A percentile compares a stretch with the other conserved stretches of the same genome.
These are phyloP conservation scores for Haemorhous mexicanus DNA, from an alignment of 2,113 vertebrate species.

Conservation along the genomic window DNA sequence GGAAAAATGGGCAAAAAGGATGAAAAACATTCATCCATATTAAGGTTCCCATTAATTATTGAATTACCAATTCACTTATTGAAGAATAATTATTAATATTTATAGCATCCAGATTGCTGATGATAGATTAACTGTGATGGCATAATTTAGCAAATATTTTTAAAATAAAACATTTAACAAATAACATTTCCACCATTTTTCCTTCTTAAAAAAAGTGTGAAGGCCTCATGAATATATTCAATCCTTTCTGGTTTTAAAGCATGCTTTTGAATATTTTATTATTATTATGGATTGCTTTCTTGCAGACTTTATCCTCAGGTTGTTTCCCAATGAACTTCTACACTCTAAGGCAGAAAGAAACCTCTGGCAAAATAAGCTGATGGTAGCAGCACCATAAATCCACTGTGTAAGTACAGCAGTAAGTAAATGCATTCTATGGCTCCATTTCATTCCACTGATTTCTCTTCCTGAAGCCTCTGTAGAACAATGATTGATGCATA, in stretches of 20 bases:
- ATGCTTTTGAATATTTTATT: not conserved
- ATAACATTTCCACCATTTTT: conserved; percentile 13
- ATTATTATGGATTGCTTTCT: not conserved
- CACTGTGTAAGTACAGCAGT: not conserved
- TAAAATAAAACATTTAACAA: conserved; percentile 28
- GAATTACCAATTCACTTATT: conserved; percentile 12
- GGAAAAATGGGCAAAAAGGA: not conserved
- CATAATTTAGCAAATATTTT: conserved; percentile 55
- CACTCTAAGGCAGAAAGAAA: not conserved
- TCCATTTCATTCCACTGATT: not conserved
- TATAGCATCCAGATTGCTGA: conserved; percentile 5
- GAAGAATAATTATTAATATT: conserved; percentile 47
- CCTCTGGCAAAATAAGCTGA: not conserved
- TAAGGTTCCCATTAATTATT: conserved; percentile 20
- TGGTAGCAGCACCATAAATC: not conserved
- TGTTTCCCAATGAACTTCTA: not conserved
- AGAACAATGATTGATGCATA: not conserved
- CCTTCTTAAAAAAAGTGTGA: not conserved
- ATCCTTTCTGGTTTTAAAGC: not conserved
- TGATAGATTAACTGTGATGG: not conserved
- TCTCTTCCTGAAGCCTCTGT: not conserved
- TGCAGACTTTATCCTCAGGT: not conserved
- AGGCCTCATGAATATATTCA: not conserved
- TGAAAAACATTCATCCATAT: not conserved
- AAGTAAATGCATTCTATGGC: not conserved